Percentiles rank a stretch among this genome's conserved stretches.
Evolutionary conservation across 2,797 vertebrate species (phyloP).

Genomic region (Leptoclinus maculatus): DNA sequence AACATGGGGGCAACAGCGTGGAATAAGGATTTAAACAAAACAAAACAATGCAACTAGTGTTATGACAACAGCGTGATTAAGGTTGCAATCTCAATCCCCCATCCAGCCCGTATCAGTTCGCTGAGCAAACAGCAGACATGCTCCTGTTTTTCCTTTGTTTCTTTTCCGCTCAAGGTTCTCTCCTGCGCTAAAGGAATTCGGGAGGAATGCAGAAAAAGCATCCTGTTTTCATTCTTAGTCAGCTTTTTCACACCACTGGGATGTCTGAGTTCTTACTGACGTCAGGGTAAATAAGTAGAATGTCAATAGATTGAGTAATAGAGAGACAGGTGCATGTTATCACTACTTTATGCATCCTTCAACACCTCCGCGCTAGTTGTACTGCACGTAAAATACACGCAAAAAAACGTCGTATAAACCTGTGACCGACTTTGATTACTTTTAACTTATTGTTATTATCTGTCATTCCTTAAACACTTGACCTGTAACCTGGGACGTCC

Average conservation of each 20-base stretch:
- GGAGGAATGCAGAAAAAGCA: slow-evolving; percentile 80
- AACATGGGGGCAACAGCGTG: slow-evolving; percentile 25
- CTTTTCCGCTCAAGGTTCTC: slow-evolving; percentile 59
- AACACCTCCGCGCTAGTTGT: not conserved
- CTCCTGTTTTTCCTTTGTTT: slow-evolving; percentile 75
- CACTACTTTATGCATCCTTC: not conserved
- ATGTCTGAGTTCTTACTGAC: slow-evolving; percentile 44
- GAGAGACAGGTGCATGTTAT: slow-evolving; percentile 34
- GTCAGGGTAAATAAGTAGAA: slow-evolving; percentile 47
- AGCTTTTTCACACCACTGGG: slow-evolving; percentile 62
- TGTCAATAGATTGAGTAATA: slow-evolving; percentile 1
- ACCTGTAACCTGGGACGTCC: slow-evolving; percentile 48
- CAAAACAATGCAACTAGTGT: slow-evolving; percentile 58
- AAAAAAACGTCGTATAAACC: not conserved
- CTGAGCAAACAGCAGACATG: slow-evolving; percentile 54
- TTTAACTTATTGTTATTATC: slow-evolving; percentile 2
- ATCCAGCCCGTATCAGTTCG: slow-evolving; percentile 71
- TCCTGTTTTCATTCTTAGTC: slow-evolving; percentile 85
- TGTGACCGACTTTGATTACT: not conserved
- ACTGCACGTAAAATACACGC: not conserved
- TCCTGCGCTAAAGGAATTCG: slow-evolving; percentile 73
- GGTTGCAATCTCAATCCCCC: slow-evolving; percentile 66
- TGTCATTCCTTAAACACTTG: slow-evolving; percentile 34
- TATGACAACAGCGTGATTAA: slow-evolving; percentile 76
- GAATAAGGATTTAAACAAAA: slow-evolving; percentile 44